Percentiles rank a stretch among this genome's conserved stretches.
Evolutionary conservation across 2,113 vertebrate genomes (phyloP).

Genomic region (Gnathonemus echidnorhynchus): DNA sequence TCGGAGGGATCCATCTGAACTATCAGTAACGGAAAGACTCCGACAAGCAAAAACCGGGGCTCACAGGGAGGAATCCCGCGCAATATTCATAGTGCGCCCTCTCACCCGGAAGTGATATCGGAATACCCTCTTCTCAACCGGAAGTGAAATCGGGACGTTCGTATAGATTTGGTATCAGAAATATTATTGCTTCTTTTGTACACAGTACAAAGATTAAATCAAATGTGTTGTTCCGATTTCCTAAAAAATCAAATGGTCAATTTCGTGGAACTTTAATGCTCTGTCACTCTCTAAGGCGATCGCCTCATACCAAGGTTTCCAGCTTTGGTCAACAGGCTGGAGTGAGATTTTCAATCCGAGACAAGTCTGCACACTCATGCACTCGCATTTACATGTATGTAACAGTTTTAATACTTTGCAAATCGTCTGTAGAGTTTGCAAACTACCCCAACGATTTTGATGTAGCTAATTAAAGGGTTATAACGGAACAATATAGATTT

Average conservation of each 20-base stretch:
- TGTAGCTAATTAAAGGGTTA: not conserved
- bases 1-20: constrained; percentile 75
- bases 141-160: not conserved
- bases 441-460: not conserved
- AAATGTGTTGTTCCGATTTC: not conserved
- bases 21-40: not conserved
- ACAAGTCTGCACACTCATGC: not conserved
- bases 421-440: not conserved
- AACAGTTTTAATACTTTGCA: not conserved
- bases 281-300: not conserved
- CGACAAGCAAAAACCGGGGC: accelerated
- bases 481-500: not conserved
- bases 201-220: not conserved
- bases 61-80: not conserved
- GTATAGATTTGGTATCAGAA: not conserved
- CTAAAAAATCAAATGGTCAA: not conserved
- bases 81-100: constrained; percentile 8
- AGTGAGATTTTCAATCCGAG: not conserved
- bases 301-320: not conserved
- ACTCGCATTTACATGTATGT: not conserved
- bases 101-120: not conserved
- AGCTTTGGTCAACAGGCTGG: not conserved
- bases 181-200: not conserved
- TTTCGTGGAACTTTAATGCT: not conserved
- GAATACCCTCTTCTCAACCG: not conserved